A percentile compares a stretch with the other conserved stretches of the same genome.
Evolutionary conservation across 2,113 vertebrate species (phyloP).

Genomic region (Gambusia affinis): DNA sequence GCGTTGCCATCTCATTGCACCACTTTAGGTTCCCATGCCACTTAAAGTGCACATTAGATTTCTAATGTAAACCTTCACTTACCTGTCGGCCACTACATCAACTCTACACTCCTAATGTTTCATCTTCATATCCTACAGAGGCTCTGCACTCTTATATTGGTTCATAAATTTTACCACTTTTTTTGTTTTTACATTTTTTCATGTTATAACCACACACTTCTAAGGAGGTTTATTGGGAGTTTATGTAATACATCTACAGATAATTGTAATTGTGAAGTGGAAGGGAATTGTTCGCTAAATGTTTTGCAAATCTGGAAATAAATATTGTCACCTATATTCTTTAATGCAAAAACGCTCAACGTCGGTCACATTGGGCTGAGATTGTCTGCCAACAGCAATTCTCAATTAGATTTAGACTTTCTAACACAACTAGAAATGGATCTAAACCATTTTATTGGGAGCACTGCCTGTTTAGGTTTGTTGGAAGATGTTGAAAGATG

Average conservation of each 20-base stretch:
- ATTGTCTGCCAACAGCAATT: not conserved
- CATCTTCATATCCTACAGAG: not conserved
- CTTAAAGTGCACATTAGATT: not conserved
- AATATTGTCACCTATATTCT: not conserved
- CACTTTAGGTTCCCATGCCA: not conserved
- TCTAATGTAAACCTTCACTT: slow-evolving; percentile 1
- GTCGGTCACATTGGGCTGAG: not conserved
- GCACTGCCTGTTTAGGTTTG: not conserved
- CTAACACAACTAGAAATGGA: not conserved
- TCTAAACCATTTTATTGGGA: not conserved
- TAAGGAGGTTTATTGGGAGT: too few species aligned
- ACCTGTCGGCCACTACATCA: not conserved
- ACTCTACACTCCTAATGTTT: not conserved
- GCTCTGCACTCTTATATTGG: not conserved
- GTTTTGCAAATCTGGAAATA: not conserved
- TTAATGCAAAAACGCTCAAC: not conserved
- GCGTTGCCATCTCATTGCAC: slow-evolving; percentile 9
- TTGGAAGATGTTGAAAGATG: too few species aligned
- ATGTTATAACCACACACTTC: not conserved
- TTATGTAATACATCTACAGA: too few species aligned
- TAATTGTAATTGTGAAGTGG: too few species aligned
- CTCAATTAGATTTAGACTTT: not conserved
- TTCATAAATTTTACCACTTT: not conserved
- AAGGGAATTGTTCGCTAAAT: not conserved
- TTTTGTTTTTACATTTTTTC: not conserved